Conservation (phyloP, 37 sponge, comb jelly and placozoan genomes). For the Chondrilla cf. caribensis region DNA sequence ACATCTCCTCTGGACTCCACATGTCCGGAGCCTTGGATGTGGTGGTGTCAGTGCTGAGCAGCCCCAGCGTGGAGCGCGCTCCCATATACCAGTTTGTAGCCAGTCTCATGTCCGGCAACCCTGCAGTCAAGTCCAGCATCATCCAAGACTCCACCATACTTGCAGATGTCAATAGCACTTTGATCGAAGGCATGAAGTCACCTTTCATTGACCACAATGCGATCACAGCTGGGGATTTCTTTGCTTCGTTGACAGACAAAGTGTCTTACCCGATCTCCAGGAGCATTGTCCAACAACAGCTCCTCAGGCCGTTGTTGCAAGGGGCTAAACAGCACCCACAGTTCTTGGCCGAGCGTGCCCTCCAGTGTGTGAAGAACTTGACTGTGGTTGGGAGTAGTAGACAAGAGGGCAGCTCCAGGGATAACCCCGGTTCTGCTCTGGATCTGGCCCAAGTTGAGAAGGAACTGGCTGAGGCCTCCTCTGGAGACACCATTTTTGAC, state of each 20-base stretch:
- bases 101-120: conserved; percentile 1
- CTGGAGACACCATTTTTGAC: not conserved
- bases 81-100: conserved; percentile 6
- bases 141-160: not conserved
- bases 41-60: not conserved
- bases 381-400: conserved; percentile 1
- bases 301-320: conserved; percentile 5
- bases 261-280: not conserved
- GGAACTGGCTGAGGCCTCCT: not conserved
- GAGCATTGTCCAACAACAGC: not conserved
- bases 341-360: conserved; percentile 19
- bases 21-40: conserved; percentile 8
- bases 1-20: not conserved
- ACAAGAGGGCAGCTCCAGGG: not conserved
- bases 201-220: not conserved
- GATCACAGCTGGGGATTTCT: not conserved
- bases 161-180: not conserved
- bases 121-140: not conserved
- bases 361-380: not conserved
- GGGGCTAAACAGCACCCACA: conserved; percentile 1
- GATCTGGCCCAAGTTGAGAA: not conserved
- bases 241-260: not conserved
- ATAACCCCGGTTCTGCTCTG: not conserved
- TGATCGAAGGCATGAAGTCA: not conserved
- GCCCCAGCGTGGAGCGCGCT: not conserved